Conservation (phyloP, 2,888 invertebrate genomes). For the Acanthosepion lycidas region DNA sequence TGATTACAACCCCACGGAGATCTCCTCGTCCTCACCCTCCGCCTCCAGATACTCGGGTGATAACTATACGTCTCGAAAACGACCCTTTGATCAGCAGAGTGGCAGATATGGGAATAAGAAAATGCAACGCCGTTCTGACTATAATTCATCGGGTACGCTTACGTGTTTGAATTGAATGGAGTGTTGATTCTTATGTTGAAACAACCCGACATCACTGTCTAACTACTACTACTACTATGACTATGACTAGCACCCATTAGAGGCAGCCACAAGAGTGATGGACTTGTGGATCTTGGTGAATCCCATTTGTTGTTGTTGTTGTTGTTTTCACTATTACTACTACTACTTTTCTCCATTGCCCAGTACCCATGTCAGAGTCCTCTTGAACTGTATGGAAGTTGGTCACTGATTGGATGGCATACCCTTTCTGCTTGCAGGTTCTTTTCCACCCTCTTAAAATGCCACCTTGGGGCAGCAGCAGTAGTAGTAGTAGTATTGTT, state of each 20-base stretch:
- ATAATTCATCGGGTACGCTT: slow-evolving; percentile 45
- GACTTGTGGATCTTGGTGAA: neutral
- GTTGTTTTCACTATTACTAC: neutral
- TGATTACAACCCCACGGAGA: neutral
- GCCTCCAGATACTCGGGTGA: slow-evolving; percentile 42
- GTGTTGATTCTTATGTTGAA: slow-evolving; percentile 33
- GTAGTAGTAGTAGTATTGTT: neutral
- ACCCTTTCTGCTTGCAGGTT: neutral
- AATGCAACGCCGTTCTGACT: slow-evolving; percentile 41
- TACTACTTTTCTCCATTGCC: neutral
- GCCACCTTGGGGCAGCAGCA: neutral
- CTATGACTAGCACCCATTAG: neutral
- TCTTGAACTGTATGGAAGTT: neutral
- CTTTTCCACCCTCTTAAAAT: neutral
- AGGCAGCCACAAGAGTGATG: neutral
- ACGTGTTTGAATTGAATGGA: slow-evolving; percentile 37
- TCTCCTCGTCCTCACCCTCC: neutral
- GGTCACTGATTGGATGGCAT: neutral
- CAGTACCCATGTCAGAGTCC: neutral
- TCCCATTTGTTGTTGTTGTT: neutral
- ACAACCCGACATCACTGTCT: neutral
- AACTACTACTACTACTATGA: neutral
- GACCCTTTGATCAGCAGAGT: slow-evolving; percentile 34
- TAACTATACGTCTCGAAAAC: slow-evolving; percentile 33
- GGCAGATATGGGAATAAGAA: slow-evolving; percentile 37